Base-by-base conservation (phyloP, 2,113 vertebrate genomes). In the Cervus canadensis region DNA sequence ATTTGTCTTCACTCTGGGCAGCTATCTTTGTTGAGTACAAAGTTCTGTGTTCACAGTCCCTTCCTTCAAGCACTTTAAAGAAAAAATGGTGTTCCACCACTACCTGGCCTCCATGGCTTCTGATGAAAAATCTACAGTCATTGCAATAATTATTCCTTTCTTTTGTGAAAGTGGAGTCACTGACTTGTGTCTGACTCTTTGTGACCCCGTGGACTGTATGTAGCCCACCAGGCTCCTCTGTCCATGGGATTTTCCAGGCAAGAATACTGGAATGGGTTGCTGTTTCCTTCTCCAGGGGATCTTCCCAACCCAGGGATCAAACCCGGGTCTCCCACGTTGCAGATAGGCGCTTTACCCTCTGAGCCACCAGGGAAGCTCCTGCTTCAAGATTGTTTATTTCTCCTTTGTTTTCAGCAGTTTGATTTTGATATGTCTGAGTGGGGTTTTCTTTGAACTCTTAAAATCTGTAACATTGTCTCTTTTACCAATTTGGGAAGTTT, bases 371-470 rank as follows among this genome's bases (percentile, higher is more conserved):
- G n/a, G 64, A 71, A 71, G 9, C n/a, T 71, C 11, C 17, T 89
- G 13, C 23, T 81, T 86, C 52, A 36, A 79, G 30, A 60, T 21
- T 95, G 79, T 84, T 57, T 96, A 21, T 79, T 81, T 81, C 36
- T 48, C 30, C 40, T 83, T 71, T 54, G 28, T 54, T 93, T 93
- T 85, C 28, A 52, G 17, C 21, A 85, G 56, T 82, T 36, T 54
- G 33, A 67, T 76, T 59, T 67, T 79, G 16, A 52, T 82, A 30
- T 60, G 4, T 48, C 64, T 79, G 19, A 52, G 8, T 67, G 21
- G 56, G 9, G 4, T 56, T 91, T 71, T 87, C 26, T 83, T 21
- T 57, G 36, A 85, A 67, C 26, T 85, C 45, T 67, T 59, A 90
- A 86, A 93, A 36, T 76, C 50, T 74, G 21, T 88, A 48, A 40